phyloP scores from a whole-genome alignment of 2,797 vertebrate genomes.

The Clarias fuscus region DNA sequence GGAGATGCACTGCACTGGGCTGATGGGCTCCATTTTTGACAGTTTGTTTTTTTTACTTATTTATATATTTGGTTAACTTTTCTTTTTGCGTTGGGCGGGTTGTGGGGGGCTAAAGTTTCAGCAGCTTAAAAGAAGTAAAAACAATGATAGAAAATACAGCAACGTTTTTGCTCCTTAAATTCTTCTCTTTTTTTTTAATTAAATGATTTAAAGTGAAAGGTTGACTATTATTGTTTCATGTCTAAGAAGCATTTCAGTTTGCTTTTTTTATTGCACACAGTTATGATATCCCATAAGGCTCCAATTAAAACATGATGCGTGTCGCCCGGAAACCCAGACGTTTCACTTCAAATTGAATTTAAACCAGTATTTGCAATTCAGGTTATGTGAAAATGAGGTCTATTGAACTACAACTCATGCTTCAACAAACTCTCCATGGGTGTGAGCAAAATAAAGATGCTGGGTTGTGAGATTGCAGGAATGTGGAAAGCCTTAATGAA shows the following conservation, averaged over 20 bases:
- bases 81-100: too few species aligned
- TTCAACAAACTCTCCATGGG: slow-evolving; percentile 6
- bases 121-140: slow-evolving; percentile 15
- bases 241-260: slow-evolving; percentile 5
- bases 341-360: not conserved
- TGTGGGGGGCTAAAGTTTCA: not conserved
- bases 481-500: slow-evolving; percentile 17
- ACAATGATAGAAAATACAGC: not conserved
- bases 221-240: not conserved
- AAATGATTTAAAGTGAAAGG: not conserved
- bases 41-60: slow-evolving; percentile 27
- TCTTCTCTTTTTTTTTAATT: not conserved
- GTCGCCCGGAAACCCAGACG: not conserved
- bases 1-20: not conserved
- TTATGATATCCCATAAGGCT: not conserved
- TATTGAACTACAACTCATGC: slow-evolving; percentile 11
- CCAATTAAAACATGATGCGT: slow-evolving; percentile 4
- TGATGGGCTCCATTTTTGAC: slow-evolving; percentile 35
- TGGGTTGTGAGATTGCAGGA: not conserved
- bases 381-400: slow-evolving; percentile 24
- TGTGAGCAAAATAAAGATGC: slow-evolving; percentile 12
- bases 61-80: slow-evolving; percentile 30
- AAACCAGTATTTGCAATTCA: slow-evolving; percentile 13
- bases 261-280: not conserved
- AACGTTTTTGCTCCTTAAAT: not conserved